phyloP scores from a whole-genome alignment of 2,888 invertebrate species.

The Volucella bombylans region DNA sequence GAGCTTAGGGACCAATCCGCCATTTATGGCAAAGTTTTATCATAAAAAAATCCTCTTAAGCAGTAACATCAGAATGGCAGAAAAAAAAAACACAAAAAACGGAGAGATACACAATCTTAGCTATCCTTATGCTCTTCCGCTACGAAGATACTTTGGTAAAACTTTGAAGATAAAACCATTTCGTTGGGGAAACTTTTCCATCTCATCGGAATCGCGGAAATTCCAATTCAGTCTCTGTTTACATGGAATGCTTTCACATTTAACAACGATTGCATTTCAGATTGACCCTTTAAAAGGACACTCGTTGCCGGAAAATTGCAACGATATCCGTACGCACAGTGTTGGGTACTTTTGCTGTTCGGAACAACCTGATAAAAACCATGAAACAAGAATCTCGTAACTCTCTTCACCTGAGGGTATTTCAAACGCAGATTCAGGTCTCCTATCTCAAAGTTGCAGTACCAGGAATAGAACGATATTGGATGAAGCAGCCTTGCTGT shows the following conservation, averaged over 20 bases:
- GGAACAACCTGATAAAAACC: conserved; percentile 1
- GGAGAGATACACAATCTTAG: neutral
- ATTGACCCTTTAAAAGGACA: conserved; percentile 38
- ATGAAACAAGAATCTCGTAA: conserved; percentile 2
- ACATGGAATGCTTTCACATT: conserved; percentile 8
- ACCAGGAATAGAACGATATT: neutral
- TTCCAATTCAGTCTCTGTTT: conserved; percentile 14
- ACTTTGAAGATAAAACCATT: conserved; percentile 41
- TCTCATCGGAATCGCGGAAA: neutral
- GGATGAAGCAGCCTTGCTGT: neutral
- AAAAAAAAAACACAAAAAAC: neutral
- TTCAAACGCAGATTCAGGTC: neutral
- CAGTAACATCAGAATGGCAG: neutral
- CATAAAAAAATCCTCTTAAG: conserved; percentile 47
- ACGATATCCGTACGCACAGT: neutral
- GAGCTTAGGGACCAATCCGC: conserved; percentile 32
- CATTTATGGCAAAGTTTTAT: conserved; percentile 9
- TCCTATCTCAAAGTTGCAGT: conserved; percentile 1
- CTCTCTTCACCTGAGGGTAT: neutral
- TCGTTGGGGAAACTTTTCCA: conserved; percentile 6
- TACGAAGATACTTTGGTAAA: neutral
- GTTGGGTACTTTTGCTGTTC: neutral
- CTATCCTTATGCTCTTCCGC: neutral
- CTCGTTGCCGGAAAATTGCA: conserved; percentile 10
- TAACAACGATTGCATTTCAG: conserved; percentile 6